These are phyloP conservation scores for Xylocampa areola DNA, from an alignment of 2,888 invertebrate genomes.

Conservation along the genomic window DNA sequence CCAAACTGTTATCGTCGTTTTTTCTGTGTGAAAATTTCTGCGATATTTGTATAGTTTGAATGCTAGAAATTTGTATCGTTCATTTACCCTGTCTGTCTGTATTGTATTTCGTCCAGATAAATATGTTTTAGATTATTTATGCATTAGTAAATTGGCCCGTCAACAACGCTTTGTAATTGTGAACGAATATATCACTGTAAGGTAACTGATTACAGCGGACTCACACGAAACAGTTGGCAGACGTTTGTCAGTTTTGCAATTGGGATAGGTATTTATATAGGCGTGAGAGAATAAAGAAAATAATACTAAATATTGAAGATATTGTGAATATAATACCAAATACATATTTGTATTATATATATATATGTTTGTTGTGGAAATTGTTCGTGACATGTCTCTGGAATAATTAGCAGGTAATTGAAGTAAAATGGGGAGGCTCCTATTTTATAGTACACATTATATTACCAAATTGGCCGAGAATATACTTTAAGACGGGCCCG, in stretches of 20 bases:
- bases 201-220: constrained; percentile 44
- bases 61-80: not conserved
- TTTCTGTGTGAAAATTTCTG: no score
- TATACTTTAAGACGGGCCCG: no score
- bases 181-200: constrained; percentile 40
- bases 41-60: not conserved
- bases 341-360: no score
- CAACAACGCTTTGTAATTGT: constrained; percentile 37
- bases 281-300: constrained; percentile 5
- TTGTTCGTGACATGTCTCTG: no score
- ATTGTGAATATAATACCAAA: no score
- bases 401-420: no score
- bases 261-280: constrained; percentile 17
- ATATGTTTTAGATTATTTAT: constrained; percentile 39
- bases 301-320: no score
- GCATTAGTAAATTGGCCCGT: constrained; percentile 45
- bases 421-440: no score
- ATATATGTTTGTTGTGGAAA: no score
- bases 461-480: no score
- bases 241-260: constrained; percentile 37
- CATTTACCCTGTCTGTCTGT: constrained; percentile 19
- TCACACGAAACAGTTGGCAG: constrained; percentile 36
- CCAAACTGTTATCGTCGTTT: no score
- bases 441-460: no score
- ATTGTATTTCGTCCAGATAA: constrained; percentile 13